Percentiles rank a stretch among this genome's conserved stretches.
Conservation (phyloP, 2,888 invertebrate species). For the Dynastes grantii region DNA sequence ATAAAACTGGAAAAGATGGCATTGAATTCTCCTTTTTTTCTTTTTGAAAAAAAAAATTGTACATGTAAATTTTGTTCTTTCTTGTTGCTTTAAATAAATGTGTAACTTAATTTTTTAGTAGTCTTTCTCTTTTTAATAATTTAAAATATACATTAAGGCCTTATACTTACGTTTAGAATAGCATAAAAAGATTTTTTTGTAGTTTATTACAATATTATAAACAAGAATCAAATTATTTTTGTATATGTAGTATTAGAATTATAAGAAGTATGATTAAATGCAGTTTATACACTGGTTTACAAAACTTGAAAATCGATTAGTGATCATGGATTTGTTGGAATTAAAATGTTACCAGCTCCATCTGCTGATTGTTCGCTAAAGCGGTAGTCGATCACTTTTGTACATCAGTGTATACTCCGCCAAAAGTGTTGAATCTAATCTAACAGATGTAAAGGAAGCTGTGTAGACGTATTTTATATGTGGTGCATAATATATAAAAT, state of each 20-base stretch:
- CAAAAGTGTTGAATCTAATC: constrained; percentile 41
- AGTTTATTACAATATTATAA: background rate
- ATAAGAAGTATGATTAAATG: too few relatives aligned
- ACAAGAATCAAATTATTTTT: constrained; percentile 15
- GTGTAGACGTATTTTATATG: constrained; percentile 41
- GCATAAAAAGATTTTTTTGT: too few relatives aligned
- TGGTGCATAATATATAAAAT: constrained; percentile 30
- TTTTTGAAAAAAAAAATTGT: background rate
- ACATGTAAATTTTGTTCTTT: background rate
- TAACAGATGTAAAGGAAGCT: constrained; percentile 29
- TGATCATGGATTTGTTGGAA: background rate
- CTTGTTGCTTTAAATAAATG: background rate
- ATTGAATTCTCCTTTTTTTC: background rate
- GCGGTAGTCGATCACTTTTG: too few relatives aligned
- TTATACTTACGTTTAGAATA: constrained; percentile 30
- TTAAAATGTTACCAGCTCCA: too few relatives aligned
- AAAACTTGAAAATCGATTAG: background rate
- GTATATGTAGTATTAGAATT: constrained; percentile 19
- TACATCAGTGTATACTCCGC: background rate
- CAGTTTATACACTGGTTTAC: background rate
- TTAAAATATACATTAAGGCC: constrained; percentile 34
- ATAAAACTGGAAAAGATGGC: constrained; percentile 21
- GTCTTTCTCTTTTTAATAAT: constrained; percentile 13
- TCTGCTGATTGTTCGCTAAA: too few relatives aligned
- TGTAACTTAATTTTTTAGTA: constrained; percentile 11